Percentiles rank a stretch among this genome's conserved stretches.
Conservation (phyloP, 2,888 invertebrate species). For the Philonicus albiceps region DNA sequence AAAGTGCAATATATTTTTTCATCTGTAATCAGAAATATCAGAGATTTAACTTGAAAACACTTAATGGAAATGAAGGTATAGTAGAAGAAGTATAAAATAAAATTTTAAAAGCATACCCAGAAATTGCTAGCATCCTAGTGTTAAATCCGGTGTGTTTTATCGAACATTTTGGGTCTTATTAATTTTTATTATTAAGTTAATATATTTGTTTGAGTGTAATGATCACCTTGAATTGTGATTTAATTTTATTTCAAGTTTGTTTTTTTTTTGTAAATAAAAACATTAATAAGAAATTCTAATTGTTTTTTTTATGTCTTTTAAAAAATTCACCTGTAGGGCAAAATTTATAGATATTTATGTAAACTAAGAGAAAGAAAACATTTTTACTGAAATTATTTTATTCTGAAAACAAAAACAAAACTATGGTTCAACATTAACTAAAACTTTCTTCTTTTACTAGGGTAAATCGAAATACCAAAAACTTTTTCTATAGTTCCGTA, state of each 20-base stretch:
- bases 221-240: conserved; percentile 25
- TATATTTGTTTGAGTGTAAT: background rate
- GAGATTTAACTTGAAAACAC: background rate
- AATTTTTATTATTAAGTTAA: background rate
- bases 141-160: background rate
- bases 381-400: background rate
- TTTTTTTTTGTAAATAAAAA: conserved; percentile 2
- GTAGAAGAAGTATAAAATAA: background rate
- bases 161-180: background rate
- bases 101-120: background rate
- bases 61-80: background rate
- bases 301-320: background rate
- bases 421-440: background rate
- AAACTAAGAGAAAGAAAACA: background rate
- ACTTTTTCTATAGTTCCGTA: background rate
- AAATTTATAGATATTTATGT: too few relatives aligned
- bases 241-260: background rate
- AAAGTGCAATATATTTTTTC: background rate
- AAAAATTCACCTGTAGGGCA: background rate
- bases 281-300: background rate
- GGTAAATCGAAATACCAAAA: background rate
- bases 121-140: background rate
- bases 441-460: background rate
- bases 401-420: background rate
- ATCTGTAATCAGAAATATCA: background rate